These are phyloP conservation scores for Telenomus remus DNA, from an alignment of 1,140 invertebrate species.

Conservation along the genomic window DNA sequence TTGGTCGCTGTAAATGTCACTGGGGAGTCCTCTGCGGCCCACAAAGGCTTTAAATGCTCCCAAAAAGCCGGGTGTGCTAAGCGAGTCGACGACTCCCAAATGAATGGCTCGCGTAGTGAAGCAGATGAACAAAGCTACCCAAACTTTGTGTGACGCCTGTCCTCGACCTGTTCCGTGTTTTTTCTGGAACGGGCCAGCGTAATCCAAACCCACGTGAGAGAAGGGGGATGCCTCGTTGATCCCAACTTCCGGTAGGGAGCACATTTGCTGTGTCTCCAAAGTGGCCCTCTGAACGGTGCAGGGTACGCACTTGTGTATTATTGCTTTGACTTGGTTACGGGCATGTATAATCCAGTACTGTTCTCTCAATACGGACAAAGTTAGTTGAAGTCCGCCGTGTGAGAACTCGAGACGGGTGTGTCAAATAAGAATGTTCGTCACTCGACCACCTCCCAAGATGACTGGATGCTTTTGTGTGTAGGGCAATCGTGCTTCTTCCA, in stretches of 20 bases:
- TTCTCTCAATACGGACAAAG: background rate
- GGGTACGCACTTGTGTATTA: background rate
- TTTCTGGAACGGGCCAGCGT: background rate
- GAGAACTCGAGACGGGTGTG: background rate
- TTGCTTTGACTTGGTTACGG: background rate
- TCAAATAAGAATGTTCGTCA: background rate
- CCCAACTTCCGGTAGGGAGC: background rate
- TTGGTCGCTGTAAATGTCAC: background rate
- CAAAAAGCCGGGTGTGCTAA: background rate
- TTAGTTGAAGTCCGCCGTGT: background rate
- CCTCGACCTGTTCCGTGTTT: background rate
- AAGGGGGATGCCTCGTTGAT: background rate
- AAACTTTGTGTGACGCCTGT: background rate
- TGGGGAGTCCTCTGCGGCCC: background rate
- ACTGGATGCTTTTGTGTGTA: background rate
- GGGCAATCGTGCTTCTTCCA: background rate
- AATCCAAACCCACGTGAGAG: background rate
- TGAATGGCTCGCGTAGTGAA: background rate
- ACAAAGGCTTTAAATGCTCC: slow-evolving; percentile 1
- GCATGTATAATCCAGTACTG: background rate
- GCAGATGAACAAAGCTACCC: background rate
- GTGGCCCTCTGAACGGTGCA: background rate
- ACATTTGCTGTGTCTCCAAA: background rate
- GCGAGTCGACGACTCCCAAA: background rate
- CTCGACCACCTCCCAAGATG: background rate